Evolutionary conservation across 2,888 invertebrate genomes (phyloP).

Genomic region (Campopleginae sp.): DNA sequence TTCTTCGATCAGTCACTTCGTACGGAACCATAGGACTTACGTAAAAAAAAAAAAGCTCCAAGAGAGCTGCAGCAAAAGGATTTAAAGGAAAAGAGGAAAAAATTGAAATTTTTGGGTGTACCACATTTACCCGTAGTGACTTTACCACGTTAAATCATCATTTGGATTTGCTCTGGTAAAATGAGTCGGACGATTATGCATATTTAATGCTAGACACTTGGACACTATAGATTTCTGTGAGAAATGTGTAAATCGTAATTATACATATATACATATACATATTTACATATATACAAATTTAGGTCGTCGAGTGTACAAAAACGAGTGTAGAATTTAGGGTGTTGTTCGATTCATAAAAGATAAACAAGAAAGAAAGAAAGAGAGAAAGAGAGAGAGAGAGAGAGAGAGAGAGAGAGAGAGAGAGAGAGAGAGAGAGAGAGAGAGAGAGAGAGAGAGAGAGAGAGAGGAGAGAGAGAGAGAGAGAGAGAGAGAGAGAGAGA

Average conservation of each 20-base stretch:
- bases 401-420: neutral
- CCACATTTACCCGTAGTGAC: slow-evolving; percentile 51
- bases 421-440: neutral
- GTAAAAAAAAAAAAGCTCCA: neutral
- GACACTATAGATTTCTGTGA: slow-evolving; percentile 44
- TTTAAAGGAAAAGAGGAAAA: slow-evolving; percentile 3
- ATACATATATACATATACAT: slow-evolving; percentile 52
- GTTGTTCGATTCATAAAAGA: slow-evolving; percentile 65
- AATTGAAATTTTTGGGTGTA: slow-evolving; percentile 54
- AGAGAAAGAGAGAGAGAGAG: neutral
- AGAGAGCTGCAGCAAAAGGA: neutral
- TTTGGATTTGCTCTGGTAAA: slow-evolving; percentile 26
- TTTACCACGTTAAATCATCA: slow-evolving; percentile 65
- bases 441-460: neutral
- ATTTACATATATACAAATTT: slow-evolving; percentile 45
- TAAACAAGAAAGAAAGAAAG: neutral
- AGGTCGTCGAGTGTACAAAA: slow-evolving; percentile 67
- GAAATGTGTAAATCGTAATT: slow-evolving; percentile 63
- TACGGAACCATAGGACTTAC: neutral
- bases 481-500: neutral
- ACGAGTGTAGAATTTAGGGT: slow-evolving; percentile 65
- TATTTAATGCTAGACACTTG: slow-evolving; percentile 34
- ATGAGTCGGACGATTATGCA: slow-evolving; percentile 22
- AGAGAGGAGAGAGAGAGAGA: neutral
- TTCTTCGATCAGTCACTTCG: neutral